Conservation (phyloP, 2,113 vertebrate species). For the Cranoglanis bouderius region DNA sequence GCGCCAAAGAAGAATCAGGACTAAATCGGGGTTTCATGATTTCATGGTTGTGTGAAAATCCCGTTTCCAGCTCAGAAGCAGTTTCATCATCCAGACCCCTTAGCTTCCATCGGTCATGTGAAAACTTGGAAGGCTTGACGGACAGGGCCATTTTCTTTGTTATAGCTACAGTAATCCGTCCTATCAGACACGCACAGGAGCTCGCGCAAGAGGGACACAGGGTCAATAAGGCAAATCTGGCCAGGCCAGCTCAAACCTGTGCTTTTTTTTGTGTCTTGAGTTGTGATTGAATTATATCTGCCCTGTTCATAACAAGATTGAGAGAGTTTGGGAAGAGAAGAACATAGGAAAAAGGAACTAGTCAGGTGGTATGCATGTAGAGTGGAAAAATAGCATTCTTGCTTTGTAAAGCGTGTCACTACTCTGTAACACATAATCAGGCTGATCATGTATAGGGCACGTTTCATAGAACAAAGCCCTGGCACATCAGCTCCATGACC, state of each 20-base stretch:
- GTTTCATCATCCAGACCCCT: constrained; percentile 41
- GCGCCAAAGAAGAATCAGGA: constrained; percentile 10
- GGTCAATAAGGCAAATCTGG: constrained; percentile 60
- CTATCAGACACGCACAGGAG: constrained; percentile 38
- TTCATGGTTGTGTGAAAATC: constrained; percentile 44
- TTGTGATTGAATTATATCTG: constrained; percentile 55
- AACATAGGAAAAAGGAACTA: constrained; percentile 10
- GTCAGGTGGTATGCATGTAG: neutral
- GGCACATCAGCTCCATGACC: neutral
- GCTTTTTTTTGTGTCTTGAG: constrained; percentile 26
- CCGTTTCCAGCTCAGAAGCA: constrained; percentile 29
- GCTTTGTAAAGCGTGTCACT: neutral
- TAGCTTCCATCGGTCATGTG: constrained; percentile 45
- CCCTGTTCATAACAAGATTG: constrained; percentile 36
- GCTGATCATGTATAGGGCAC: neutral
- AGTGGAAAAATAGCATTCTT: neutral
- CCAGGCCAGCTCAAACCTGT: constrained; percentile 10
- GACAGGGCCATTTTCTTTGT: constrained; percentile 51
- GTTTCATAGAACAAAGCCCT: neutral
- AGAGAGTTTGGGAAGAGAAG: neutral
- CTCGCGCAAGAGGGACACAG: constrained; percentile 33
- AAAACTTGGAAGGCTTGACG: constrained; percentile 40
- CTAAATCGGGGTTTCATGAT: constrained; percentile 34
- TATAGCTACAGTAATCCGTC: constrained; percentile 53
- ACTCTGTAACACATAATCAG: neutral